Percentiles rank a stretch among this genome's conserved stretches.
Evolutionary conservation across 2,113 vertebrate genomes (phyloP).

Genomic region (Morone chrysops): DNA sequence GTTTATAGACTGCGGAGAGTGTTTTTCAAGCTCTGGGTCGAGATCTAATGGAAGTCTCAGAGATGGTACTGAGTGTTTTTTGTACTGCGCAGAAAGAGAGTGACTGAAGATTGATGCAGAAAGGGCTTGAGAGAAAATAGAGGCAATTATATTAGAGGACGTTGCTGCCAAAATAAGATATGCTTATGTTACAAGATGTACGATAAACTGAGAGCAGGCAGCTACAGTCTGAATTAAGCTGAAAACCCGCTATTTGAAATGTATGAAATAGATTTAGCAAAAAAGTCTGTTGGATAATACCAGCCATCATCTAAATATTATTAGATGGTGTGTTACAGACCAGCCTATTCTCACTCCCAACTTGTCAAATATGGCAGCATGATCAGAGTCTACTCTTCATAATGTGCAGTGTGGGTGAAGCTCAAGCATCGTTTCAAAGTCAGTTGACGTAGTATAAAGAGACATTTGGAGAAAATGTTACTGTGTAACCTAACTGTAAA

Average conservation of each 20-base stretch:
- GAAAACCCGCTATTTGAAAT: background rate
- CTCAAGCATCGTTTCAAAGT: too few relatives aligned
- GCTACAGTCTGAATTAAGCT: background rate
- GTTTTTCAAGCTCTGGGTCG: constrained; percentile 51
- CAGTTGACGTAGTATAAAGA: too few relatives aligned
- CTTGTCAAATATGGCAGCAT: too few relatives aligned
- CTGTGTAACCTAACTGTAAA: too few relatives aligned
- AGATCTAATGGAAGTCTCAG: constrained; percentile 57
- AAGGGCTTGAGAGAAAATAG: constrained; percentile 29
- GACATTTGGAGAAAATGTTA: too few relatives aligned
- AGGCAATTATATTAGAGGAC: constrained; percentile 21
- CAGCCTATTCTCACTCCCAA: too few relatives aligned
- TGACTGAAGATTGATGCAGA: constrained; percentile 39
- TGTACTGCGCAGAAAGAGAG: constrained; percentile 20
- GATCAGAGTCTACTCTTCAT: too few relatives aligned
- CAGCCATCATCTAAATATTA: background rate
- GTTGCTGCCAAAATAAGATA: constrained; percentile 16
- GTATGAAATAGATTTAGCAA: background rate
- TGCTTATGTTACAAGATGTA: background rate
- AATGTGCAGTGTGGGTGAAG: too few relatives aligned
- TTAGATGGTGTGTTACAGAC: too few relatives aligned
- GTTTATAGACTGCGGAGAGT: constrained; percentile 11
- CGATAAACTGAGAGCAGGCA: background rate
- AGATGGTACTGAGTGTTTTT: constrained; percentile 42
- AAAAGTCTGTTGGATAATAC: too few relatives aligned